These are phyloP conservation scores for Melinopterus prodromus DNA, from an alignment of 2,888 invertebrate genomes.

Conservation along the genomic window DNA sequence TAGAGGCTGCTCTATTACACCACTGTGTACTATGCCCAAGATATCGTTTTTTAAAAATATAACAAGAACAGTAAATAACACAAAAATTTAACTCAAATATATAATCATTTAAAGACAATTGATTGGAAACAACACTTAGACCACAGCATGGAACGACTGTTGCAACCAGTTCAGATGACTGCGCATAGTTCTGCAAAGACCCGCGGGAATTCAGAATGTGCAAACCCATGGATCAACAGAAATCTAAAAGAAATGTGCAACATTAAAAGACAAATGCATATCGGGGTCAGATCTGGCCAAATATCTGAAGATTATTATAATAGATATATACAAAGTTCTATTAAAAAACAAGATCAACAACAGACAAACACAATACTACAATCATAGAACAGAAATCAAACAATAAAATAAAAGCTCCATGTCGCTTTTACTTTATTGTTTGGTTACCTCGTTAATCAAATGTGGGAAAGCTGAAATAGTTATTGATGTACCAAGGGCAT, in stretches of 20 bases:
- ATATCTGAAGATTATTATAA: neutral
- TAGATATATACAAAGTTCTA: neutral
- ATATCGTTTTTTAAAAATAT: neutral
- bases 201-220: too few species aligned
- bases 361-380: neutral
- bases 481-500: too few species aligned
- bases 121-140: neutral
- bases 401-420: too few species aligned
- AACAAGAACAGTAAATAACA: neutral
- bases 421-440: too few species aligned
- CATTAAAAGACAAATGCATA: neutral
- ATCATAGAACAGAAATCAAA: neutral
- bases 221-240: neutral
- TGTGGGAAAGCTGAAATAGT: too few species aligned
- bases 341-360: neutral
- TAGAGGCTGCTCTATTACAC: neutral
- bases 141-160: too few species aligned
- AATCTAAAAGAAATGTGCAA: neutral
- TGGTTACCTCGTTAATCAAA: too few species aligned
- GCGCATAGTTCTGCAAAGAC: too few species aligned
- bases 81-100: neutral
- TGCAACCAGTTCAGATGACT: too few species aligned
- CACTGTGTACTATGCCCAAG: neutral
- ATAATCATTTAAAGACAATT: neutral
- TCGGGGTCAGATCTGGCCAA: neutral